phyloP scores from a whole-genome alignment of 2,113 vertebrate species.

The Misgurnus mizolepis region DNA sequence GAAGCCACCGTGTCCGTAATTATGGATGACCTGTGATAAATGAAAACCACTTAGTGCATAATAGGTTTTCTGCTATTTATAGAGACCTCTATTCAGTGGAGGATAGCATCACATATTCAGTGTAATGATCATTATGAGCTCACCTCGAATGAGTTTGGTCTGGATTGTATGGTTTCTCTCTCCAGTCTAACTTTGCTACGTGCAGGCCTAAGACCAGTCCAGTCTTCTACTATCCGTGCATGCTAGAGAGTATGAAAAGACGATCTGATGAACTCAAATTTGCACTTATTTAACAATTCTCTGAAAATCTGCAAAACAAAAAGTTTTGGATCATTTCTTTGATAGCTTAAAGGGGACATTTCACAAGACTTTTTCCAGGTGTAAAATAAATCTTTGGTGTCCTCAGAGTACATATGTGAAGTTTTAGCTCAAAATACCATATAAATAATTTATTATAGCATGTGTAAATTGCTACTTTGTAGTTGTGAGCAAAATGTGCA shows the following conservation, averaged over 20 bases:
- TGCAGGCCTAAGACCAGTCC: slow-evolving; percentile 83
- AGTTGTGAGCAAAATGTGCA: no score
- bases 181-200: slow-evolving; percentile 84
- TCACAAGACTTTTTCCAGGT: no score
- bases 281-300: not conserved
- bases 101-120: not conserved
- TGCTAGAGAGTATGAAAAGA: slow-evolving; percentile 66
- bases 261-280: not conserved
- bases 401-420: no score
- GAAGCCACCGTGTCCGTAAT: slow-evolving; percentile 92
- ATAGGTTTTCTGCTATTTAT: no score
- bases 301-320: no score
- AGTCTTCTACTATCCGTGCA: slow-evolving; percentile 78
- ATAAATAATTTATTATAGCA: no score
- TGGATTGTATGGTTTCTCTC: slow-evolving; percentile 73
- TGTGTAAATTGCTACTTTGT: no score
- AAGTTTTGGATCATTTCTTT: no score
- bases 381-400: no score
- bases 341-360: no score
- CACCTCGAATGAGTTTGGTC: slow-evolving; percentile 76
- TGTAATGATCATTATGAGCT: not conserved
- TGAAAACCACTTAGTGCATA: slow-evolving; percentile 4
- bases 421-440: no score
- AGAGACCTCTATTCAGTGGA: not conserved
- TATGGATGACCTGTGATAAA: slow-evolving; percentile 89